Evolutionary conservation across 2,113 vertebrate genomes (phyloP).

Genomic region (Rattus rattus): DNA sequence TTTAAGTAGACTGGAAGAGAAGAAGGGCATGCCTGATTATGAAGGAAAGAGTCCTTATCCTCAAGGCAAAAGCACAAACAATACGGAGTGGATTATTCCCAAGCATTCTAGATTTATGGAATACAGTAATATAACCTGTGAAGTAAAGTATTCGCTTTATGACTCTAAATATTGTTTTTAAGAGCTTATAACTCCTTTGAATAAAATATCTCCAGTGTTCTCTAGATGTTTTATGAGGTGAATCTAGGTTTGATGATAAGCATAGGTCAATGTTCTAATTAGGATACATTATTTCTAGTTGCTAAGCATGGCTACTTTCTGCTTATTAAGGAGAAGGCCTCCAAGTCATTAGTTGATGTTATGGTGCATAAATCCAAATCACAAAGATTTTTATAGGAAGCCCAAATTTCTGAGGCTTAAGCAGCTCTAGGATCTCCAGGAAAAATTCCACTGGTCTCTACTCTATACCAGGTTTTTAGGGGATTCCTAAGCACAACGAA

Average conservation of each 20-base stretch:
- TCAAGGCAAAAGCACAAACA: constrained; percentile 45
- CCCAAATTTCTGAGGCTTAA: not conserved
- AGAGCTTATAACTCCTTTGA: constrained; percentile 25
- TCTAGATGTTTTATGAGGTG: not conserved
- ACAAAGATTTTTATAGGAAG: not conserved
- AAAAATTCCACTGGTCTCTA: not conserved
- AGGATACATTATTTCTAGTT: not conserved
- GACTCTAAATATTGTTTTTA: constrained; percentile 50
- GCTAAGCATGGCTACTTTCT: not conserved
- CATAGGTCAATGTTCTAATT: not conserved
- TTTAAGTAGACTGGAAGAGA: constrained; percentile 1
- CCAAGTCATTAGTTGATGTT: not conserved
- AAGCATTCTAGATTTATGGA: constrained; percentile 5
- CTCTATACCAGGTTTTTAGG: not conserved
- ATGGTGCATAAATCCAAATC: not conserved
- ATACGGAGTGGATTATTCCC: not conserved
- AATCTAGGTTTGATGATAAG: constrained; percentile 20
- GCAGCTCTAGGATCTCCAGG: not conserved
- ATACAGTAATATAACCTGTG: not conserved
- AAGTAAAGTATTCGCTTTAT: constrained; percentile 44
- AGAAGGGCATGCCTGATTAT: not conserved
- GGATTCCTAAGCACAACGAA: not conserved
- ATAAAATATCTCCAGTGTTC: constrained; percentile 15
- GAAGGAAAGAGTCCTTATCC: not conserved
- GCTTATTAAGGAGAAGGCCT: not conserved